Evolutionary conservation across 2,113 vertebrate species (phyloP).

Genomic region (Tupaia tana): DNA sequence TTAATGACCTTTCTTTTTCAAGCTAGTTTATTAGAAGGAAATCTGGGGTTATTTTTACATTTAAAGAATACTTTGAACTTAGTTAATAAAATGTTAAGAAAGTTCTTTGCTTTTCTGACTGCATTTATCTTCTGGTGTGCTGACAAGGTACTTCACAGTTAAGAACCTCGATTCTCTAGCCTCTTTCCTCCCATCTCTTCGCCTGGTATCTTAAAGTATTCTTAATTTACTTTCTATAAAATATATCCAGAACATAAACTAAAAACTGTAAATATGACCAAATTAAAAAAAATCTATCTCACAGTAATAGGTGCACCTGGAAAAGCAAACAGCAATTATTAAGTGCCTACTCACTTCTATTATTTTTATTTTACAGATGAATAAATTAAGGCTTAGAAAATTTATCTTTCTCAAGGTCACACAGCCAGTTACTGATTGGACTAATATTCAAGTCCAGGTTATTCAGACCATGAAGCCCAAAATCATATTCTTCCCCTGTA

Average conservation of each 20-base stretch:
- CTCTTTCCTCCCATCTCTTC: background rate
- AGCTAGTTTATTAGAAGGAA: slow-evolving; percentile 55
- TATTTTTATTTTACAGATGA: background rate
- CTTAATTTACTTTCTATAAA: background rate
- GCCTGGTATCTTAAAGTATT: background rate
- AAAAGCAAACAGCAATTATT: background rate
- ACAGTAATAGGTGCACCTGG: background rate
- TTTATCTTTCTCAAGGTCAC: background rate
- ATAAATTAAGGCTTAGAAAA: background rate
- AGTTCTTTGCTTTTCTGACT: background rate
- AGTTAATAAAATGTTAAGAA: background rate
- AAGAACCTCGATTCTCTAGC: background rate
- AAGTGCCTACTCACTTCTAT: background rate
- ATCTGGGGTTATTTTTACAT: background rate
- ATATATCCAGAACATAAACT: background rate
- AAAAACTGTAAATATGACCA: background rate
- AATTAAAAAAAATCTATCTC: background rate
- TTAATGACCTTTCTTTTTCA: slow-evolving; percentile 36
- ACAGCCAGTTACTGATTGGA: background rate
- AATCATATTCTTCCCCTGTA: background rate
- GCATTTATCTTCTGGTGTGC: background rate
- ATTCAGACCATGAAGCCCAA: background rate
- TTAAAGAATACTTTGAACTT: background rate
- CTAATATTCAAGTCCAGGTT: background rate
- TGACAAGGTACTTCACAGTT: background rate